Evolutionary conservation across 2,888 invertebrate genomes (phyloP), one percentile per base, ranked within the genome.

Genomic region (Rapana venosa): DNA sequence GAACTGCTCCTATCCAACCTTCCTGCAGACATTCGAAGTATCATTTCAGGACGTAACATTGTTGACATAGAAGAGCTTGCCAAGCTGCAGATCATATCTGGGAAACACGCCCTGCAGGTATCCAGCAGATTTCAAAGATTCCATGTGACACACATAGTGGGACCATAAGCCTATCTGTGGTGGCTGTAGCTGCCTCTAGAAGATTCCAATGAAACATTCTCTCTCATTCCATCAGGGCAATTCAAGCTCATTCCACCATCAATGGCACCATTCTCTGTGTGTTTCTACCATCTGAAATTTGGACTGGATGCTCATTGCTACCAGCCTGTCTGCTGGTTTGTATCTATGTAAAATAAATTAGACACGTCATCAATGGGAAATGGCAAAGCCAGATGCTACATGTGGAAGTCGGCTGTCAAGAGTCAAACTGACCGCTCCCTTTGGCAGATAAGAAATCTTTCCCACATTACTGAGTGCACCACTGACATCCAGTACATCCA

Each of bases 1-100:
- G n/a, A n/a, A n/a, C n/a, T n/a, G n/a, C n/a, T n/a, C n/a, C n/a
- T n/a, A n/a, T n/a, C n/a, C n/a, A n/a, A n/a, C n/a, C n/a, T n/a
- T n/a, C n/a, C n/a, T n/a, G n/a, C n/a, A n/a, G n/a, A n/a, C n/a
- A n/a, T n/a, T n/a, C n/a, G n/a, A n/a, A n/a, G n/a, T n/a, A n/a
- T n/a, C n/a, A n/a, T n/a, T n/a, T n/a, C n/a, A n/a, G n/a, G n/a
- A n/a, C n/a, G n/a, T n/a, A n/a, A n/a, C n/a, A 66, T 89, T 30
- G 77, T 56, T 20, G 86, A 89, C 84, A 74, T 79, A 56, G 61
- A 90, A 26, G 47, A 22, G 30, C 47, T 90, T n/a, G 90, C 90
- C 17, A 90, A 30, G 79, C 87, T 35, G 83, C 90, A 35, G 87
- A 87, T 66, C 79, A 81, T 30, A 61, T 90, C 77, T 90, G 90